A percentile compares a stretch with the other conserved stretches of the same genome.
Evolutionary conservation across 2,113 vertebrate genomes (phyloP).

Genomic region (Himantopus leucocephalus): DNA sequence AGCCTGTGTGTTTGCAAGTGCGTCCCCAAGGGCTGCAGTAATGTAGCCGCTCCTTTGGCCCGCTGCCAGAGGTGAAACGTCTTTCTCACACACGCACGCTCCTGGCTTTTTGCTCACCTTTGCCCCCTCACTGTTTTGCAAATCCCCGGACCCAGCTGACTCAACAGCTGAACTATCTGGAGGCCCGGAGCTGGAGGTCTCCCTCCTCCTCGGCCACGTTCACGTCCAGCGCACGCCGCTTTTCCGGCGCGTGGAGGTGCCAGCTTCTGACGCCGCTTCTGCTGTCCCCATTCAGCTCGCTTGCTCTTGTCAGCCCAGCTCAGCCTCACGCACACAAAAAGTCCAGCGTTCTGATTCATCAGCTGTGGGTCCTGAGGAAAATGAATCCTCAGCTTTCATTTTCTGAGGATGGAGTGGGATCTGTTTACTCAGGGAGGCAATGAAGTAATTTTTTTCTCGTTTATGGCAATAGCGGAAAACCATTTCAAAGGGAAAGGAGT

Average conservation of each 20-base stretch:
- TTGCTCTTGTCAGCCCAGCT: neutral
- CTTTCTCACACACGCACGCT: neutral
- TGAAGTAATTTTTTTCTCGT: neutral
- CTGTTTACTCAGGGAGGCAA: conserved; percentile 26
- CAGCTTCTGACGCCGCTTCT: neutral
- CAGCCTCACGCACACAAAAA: neutral
- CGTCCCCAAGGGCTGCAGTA: neutral
- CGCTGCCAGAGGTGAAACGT: neutral
- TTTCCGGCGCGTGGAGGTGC: neutral
- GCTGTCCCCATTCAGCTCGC: fast-evolving
- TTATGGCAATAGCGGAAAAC: conserved; percentile 9
- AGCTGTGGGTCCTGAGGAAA: neutral
- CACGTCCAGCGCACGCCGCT: fast-evolving
- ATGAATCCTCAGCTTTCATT: neutral
- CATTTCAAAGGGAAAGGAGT: conserved; percentile 48
- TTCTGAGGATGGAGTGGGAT: conserved; percentile 33
- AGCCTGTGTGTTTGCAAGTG: neutral
- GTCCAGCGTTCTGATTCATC: conserved; percentile 30
- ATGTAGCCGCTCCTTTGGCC: neutral
- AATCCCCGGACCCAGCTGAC: neutral
- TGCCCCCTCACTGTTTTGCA: neutral
- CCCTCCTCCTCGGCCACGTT: neutral
- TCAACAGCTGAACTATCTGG: neutral
- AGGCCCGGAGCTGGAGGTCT: neutral
- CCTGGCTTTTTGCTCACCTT: neutral